Conservation (phyloP, 1,140 invertebrate genomes). For the Drosophila lini region DNA sequence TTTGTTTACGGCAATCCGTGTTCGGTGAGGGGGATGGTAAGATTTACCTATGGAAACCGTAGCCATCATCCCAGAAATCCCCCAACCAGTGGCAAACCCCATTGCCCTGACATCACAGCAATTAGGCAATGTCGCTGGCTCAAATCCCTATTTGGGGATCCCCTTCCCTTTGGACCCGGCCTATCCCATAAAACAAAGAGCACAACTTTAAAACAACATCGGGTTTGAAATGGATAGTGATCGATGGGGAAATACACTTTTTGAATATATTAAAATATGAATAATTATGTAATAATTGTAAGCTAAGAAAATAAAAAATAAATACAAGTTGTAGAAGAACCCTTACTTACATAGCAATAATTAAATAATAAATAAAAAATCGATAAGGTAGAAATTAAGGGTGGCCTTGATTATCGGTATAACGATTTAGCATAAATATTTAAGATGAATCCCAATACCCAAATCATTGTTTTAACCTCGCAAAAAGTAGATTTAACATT, state of each 20-base stretch:
- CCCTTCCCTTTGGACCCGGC: slow-evolving; percentile 14
- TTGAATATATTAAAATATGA: neutral
- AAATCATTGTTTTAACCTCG: no score
- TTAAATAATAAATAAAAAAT: no score
- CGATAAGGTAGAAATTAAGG: no score
- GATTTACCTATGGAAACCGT: slow-evolving; percentile 47
- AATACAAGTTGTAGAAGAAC: neutral
- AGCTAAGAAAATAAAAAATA: neutral
- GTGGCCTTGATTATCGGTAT: neutral
- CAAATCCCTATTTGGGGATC: slow-evolving; percentile 21
- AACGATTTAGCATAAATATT: no score
- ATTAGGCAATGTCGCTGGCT: slow-evolving; percentile 73
- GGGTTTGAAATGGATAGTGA: slow-evolving; percentile 6
- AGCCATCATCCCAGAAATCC: neutral
- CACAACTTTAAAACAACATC: slow-evolving; percentile 69
- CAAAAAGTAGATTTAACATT: no score
- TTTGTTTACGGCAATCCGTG: slow-evolving; percentile 59
- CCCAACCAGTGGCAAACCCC: slow-evolving; percentile 14
- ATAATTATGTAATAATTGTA: neutral
- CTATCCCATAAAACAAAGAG: slow-evolving; percentile 67
- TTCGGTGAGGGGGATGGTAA: slow-evolving; percentile 32
- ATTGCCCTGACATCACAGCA: slow-evolving; percentile 29
- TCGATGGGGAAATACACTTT: slow-evolving; percentile 23
- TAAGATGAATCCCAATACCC: no score
- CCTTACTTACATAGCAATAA: fast-evolving